Evolutionary conservation across 2,113 vertebrate genomes (phyloP), one percentile per base, ranked within the genome.

Genomic region (Anthoscopus minutus): DNA sequence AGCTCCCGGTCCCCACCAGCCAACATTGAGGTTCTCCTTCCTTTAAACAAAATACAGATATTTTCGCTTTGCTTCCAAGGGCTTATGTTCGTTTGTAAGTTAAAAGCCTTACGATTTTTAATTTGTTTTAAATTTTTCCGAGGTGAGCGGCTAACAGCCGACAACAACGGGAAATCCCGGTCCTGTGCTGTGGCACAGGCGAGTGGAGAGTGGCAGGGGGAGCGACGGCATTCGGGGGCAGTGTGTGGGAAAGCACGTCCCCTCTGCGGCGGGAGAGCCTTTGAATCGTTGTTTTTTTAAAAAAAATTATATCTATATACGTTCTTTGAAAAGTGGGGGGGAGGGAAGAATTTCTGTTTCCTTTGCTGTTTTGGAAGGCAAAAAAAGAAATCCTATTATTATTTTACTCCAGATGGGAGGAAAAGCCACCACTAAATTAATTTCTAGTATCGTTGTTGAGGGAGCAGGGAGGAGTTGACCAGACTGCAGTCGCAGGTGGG

Each of bases 1-100:
- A 3, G 45, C 38, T 37, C 54, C 31, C 5, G 7, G 8, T n/a
- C 31, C 54, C 33, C 64, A 2, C n/a, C 3, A 9, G 11, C 33
- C 25, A 9, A 5, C 0, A 10, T 4, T 13, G 53, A 40, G 3
- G 4, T 11, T 48, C 15, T 31, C 42, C 21, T 57, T 33, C 30
- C 25, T 48, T 85, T 44, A 20, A 38, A 44, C 66, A 47, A 53
- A 60, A 13, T 1, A 7, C 3, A 20, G 0, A 3, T 22, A 6
- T 38, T 73, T 61, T 54, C 38, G 2, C 10, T 92, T 74, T 30
- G 24, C 17, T 88, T 27, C 18, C 54, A 19, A 51, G 15, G 6
- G 8, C 28, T 48, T 19, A 1, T 12, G 3, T 20, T 30, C 8
- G 5, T 38, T 69, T 48, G 25, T 14, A 37, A 33, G 8, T 33